These are phyloP conservation scores for Cerastis rubricosa DNA, from an alignment of 2,888 invertebrate species.

Conservation along the genomic window DNA sequence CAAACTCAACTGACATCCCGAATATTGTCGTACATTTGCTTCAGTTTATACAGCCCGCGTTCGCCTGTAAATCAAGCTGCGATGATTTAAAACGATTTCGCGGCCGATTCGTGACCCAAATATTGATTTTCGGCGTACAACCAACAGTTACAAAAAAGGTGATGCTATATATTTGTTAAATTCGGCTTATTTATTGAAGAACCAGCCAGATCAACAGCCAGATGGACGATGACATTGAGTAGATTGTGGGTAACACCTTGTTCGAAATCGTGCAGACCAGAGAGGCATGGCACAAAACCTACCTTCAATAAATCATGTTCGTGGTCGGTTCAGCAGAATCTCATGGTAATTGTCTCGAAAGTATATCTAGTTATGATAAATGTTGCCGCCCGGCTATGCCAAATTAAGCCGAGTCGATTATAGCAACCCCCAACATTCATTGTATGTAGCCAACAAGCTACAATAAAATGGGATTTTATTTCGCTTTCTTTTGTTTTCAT, in stretches of 20 bases:
- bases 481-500: slow-evolving; percentile 49
- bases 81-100: slow-evolving; percentile 60
- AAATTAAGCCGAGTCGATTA: background rate
- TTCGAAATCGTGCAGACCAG: background rate
- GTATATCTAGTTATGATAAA: background rate
- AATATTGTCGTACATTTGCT: slow-evolving; percentile 13
- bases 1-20: background rate
- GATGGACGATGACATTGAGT: background rate
- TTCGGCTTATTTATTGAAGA: background rate
- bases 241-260: background rate
- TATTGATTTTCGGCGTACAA: slow-evolving; percentile 68
- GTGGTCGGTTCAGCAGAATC: background rate
- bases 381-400: background rate
- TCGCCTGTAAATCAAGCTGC: slow-evolving; percentile 34
- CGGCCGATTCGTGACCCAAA: slow-evolving; percentile 67
- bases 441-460: slow-evolving; percentile 48
- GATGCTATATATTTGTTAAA: background rate
- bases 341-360: background rate
- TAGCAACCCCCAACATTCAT: slow-evolving; percentile 6
- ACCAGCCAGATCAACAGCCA: background rate
- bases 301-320: background rate
- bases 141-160: slow-evolving; percentile 45
- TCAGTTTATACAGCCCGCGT: slow-evolving; percentile 21
- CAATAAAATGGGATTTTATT: slow-evolving; percentile 63
- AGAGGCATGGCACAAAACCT: background rate